Evolutionary conservation across 2,888 invertebrate genomes (phyloP).

Genomic region (Lasioglossum figueresi): DNA sequence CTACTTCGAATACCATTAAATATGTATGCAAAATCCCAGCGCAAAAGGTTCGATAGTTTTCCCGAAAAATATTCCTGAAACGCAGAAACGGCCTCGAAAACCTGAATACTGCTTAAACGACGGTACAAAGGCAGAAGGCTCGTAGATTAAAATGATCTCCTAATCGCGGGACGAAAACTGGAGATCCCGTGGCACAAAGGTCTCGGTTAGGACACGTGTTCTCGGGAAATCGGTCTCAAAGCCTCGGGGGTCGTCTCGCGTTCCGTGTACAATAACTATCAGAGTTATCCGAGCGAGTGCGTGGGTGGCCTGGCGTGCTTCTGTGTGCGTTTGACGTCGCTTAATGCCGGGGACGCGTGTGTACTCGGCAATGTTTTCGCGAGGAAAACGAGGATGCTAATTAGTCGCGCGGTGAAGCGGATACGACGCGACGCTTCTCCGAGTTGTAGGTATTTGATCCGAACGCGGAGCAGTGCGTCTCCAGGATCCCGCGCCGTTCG

Average conservation of each 20-base stretch:
- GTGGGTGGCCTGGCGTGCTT: neutral
- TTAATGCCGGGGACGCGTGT: neutral
- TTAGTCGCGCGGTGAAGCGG: conserved; percentile 43
- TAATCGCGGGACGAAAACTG: neutral
- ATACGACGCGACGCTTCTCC: neutral
- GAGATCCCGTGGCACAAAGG: neutral
- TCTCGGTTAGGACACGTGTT: neutral
- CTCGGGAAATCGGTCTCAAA: conserved; percentile 21
- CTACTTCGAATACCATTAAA: neutral
- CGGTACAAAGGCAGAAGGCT: neutral
- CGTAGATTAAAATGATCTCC: neutral
- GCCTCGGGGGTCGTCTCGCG: conserved; percentile 9
- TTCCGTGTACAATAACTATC: conserved; percentile 52
- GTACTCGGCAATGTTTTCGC: conserved; percentile 49
- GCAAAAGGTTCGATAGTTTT: neutral
- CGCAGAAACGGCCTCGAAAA: neutral
- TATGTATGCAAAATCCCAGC: neutral
- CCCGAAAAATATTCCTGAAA: neutral
- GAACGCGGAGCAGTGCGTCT: neutral
- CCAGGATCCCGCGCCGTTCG: neutral
- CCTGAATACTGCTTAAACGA: neutral
- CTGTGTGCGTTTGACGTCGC: neutral
- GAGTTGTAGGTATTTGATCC: neutral
- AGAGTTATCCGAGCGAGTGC: conserved; percentile 34
- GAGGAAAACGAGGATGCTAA: conserved; percentile 60